Percentiles rank a stretch among this genome's conserved stretches.
phyloP scores from a whole-genome alignment of 1,140 invertebrate species.

The Carposina sasakii region DNA sequence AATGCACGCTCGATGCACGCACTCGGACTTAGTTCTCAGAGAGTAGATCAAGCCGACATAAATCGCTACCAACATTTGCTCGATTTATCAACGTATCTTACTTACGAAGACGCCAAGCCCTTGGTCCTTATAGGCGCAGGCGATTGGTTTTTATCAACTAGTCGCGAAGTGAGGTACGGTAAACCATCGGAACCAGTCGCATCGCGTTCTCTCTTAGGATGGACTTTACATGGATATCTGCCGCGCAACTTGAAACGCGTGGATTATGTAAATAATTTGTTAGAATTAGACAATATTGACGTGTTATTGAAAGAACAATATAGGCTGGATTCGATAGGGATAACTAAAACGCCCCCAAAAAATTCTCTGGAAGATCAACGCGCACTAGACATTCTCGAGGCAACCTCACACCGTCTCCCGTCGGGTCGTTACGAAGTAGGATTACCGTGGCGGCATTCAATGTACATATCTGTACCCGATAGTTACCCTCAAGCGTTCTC shows the following conservation, averaged over 20 bases:
- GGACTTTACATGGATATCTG: slow-evolving; percentile 17
- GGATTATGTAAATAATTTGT: slow-evolving; percentile 11
- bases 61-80: slow-evolving; percentile 3
- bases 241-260: slow-evolving; percentile 4
- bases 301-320: slow-evolving; percentile 15
- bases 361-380: slow-evolving; percentile 6
- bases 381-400: slow-evolving; percentile 8
- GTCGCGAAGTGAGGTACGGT: slow-evolving; percentile 9
- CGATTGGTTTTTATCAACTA: slow-evolving; percentile 17
- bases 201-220: slow-evolving; percentile 16
- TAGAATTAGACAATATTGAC: slow-evolving; percentile 1
- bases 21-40: slow-evolving; percentile 5
- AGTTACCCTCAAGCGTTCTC: slow-evolving; percentile 8
- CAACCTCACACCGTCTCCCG: not conserved
- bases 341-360: slow-evolving; percentile 1
- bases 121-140: slow-evolving; percentile 20
- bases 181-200: slow-evolving; percentile 14
- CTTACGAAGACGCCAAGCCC: slow-evolving; percentile 10
- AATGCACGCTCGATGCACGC: slow-evolving; percentile 8
- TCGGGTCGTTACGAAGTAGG: slow-evolving; percentile 9
- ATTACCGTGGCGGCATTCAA: not conserved
- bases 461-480: not conserved
- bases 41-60: slow-evolving; percentile 1
- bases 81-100: slow-evolving; percentile 4
- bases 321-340: slow-evolving; percentile 21